A percentile compares a stretch with the other conserved stretches of the same genome.
Evolutionary conservation across 2,888 invertebrate species (phyloP).

Genomic region (Corbicula japonica): DNA sequence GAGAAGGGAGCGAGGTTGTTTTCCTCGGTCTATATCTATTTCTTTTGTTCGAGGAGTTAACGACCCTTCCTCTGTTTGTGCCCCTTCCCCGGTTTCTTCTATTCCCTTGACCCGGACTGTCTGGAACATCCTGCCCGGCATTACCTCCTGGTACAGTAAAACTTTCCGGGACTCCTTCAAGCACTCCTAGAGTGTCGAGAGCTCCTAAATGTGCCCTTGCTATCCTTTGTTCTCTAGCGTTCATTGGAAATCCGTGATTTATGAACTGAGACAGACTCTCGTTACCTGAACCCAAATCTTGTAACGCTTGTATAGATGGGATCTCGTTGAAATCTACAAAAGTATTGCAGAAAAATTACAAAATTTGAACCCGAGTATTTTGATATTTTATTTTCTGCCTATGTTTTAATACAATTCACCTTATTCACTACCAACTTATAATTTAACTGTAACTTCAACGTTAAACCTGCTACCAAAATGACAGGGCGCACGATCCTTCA

Average conservation of each 20-base stretch:
- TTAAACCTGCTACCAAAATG: too few relatives aligned
- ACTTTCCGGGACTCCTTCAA: constrained; percentile 4
- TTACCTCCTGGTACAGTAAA: not conserved
- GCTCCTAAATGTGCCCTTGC: constrained; percentile 5
- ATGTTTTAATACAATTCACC: too few relatives aligned
- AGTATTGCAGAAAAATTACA: too few relatives aligned
- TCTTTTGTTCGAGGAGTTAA: too few relatives aligned
- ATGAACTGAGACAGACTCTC: not conserved
- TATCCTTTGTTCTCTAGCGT: not conserved
- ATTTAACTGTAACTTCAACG: too few relatives aligned
- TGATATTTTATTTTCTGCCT: too few relatives aligned
- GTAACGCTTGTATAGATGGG: not conserved
- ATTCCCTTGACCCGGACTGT: not conserved
- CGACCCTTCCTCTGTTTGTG: not conserved
- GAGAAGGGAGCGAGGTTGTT: too few relatives aligned
- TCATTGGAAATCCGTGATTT: constrained; percentile 18
- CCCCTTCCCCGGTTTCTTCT: too few relatives aligned
- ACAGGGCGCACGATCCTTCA: too few relatives aligned
- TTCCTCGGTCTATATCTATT: too few relatives aligned
- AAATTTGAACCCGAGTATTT: too few relatives aligned
- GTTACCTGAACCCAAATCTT: constrained; percentile 2
- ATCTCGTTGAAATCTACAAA: constrained; percentile 17
- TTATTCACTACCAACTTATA: too few relatives aligned
- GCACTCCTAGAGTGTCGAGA: not conserved
- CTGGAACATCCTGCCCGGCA: constrained; percentile 4